Evolutionary conservation across 2,797 vertebrate genomes (phyloP), one percentile per base, ranked within the genome.

Genomic region (Carduelis carduelis): DNA sequence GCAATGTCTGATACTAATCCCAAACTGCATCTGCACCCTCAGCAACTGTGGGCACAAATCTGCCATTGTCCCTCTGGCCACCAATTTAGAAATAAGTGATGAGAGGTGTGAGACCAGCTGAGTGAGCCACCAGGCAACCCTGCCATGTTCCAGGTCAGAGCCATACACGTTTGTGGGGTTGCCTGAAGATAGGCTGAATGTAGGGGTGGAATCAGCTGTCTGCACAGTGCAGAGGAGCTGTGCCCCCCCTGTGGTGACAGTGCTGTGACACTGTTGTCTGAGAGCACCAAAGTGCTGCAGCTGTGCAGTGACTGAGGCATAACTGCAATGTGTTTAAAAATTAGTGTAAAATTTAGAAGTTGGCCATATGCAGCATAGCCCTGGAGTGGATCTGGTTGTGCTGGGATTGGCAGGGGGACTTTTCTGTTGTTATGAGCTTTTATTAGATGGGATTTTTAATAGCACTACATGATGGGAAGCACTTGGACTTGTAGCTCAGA

Each of bases 111-210:
- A 53, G 30, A 43, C 8, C 35, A 39, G 17, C 70, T 37, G 66
- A 37, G 28, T 2, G 59, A 87, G 53, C 22, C 49, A 34, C 24
- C 4, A 5, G 50, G 52, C 47, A 86, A 50, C 64, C 71, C 17
- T 72, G 50, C 64, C 32, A 0, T 8, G 8, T 77, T 80, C 47
- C 44, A 43, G 27, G 16, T 20, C 56, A 56, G 60, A 77, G 60
- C 11, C 17, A 10, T 1, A 19, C 34, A 3, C 0, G 0, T 56
- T 32, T 43, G 65, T 23, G 47, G 55, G 32, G 1, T 6, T 56
- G 21, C 28, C 61, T 93, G 71, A 32, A 55, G 18, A 17, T 0
- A 43, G 37, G 20, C 39, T 52, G 82, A 59, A 34, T 63, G 60
- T 52, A 37, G 52, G 53, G 46, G 16, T 30, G 69, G 20, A 2